These are phyloP conservation scores for Ceratosolen solmsi DNA, from an alignment of 1,140 invertebrate genomes.

Conservation along the genomic window DNA sequence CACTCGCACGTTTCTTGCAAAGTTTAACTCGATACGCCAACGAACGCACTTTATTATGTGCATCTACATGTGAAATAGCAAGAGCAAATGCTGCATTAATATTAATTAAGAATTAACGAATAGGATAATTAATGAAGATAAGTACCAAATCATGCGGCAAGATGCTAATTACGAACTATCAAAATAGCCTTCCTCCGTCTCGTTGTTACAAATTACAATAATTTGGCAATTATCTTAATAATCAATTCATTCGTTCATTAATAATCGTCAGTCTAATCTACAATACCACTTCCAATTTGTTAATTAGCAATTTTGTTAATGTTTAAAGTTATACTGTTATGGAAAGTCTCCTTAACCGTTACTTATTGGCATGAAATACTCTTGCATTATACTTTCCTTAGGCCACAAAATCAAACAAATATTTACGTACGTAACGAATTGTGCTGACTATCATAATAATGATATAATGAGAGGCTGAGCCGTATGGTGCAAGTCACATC, in stretches of 20 bases:
- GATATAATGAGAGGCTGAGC: background rate
- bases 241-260: background rate
- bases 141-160: no score
- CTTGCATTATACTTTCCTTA: background rate
- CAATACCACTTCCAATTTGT: conserved; percentile 32
- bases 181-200: background rate
- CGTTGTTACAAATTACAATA: background rate
- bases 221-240: no score
- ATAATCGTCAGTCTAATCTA: conserved; percentile 15
- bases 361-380: conserved; percentile 1
- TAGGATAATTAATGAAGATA: no score
- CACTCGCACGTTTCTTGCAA: background rate
- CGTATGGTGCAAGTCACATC: conserved; percentile 25
- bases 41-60: no score
- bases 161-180: no score
- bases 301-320: conserved; percentile 34
- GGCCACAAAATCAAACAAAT: conserved; percentile 17
- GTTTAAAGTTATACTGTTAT: background rate
- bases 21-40: no score
- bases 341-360: background rate
- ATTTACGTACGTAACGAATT: background rate
- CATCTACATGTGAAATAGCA: no score
- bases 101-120: no score
- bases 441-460: background rate
- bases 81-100: no score